Evolutionary conservation across 1,140 invertebrate genomes (phyloP).

Genomic region (Ladona fulva): DNA sequence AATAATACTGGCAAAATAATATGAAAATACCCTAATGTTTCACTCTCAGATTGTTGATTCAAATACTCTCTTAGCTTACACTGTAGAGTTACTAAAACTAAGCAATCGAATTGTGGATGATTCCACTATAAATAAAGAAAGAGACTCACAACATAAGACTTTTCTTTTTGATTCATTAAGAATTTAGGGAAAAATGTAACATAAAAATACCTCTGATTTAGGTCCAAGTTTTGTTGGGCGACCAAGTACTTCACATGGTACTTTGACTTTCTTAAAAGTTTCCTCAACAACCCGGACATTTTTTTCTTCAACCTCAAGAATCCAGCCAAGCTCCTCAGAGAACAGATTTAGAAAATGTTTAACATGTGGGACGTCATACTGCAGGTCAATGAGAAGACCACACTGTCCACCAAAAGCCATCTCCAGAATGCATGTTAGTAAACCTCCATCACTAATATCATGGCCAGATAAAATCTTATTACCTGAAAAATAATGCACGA

Average conservation of each 20-base stretch:
- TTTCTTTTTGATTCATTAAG: no score
- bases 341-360: conserved; percentile 63
- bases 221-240: conserved; percentile 53
- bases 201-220: conserved; percentile 44
- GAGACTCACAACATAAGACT: no score
- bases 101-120: no score
- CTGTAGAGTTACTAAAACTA: no score
- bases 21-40: no score
- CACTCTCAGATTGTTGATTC: no score
- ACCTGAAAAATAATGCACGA: conserved; percentile 36
- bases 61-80: no score
- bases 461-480: conserved; percentile 77
- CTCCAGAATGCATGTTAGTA: conserved; percentile 82
- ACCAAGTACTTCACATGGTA: conserved; percentile 67
- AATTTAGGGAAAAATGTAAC: no score
- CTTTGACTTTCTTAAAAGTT: conserved; percentile 47
- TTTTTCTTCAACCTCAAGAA: conserved; percentile 65
- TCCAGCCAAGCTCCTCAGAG: conserved; percentile 83
- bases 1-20: no score
- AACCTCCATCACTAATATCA: conserved; percentile 92
- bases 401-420: conserved; percentile 90
- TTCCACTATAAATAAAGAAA: no score
- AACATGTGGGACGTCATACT: conserved; percentile 22
- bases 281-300: conserved; percentile 49
- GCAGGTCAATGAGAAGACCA: conserved; percentile 63